These are phyloP conservation scores for Drosophila lini DNA, from an alignment of 1,140 invertebrate species.

Conservation along the genomic window DNA sequence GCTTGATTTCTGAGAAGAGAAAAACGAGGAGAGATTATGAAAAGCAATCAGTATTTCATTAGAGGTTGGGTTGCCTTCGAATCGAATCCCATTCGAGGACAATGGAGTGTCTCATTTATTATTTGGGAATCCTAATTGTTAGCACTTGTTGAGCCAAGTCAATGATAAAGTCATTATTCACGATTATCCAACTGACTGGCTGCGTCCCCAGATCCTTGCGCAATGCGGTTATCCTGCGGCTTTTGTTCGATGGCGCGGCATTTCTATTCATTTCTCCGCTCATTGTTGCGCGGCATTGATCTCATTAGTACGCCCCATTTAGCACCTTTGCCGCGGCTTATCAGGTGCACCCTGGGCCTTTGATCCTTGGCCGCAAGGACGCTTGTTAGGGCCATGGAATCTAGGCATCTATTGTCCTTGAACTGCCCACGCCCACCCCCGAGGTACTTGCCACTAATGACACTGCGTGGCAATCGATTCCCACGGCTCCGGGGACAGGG, in stretches of 20 bases:
- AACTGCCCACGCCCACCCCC: constrained; percentile 19
- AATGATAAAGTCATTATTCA: constrained; percentile 65
- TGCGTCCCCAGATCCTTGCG: constrained; percentile 11
- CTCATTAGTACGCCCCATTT: constrained; percentile 84
- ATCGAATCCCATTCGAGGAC: constrained; percentile 1
- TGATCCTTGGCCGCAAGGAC: constrained; percentile 40
- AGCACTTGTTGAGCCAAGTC: constrained; percentile 20
- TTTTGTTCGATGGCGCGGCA: constrained; percentile 40
- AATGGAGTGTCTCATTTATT: constrained; percentile 14
- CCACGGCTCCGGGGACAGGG: constrained; percentile 5
- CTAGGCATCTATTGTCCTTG: constrained; percentile 19
- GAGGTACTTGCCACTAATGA: constrained; percentile 46
- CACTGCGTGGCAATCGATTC: constrained; percentile 21
- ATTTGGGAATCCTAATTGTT: constrained; percentile 21
- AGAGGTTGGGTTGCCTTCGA: neutral
- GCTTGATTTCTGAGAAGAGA: constrained; percentile 1
- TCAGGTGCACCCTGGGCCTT: constrained; percentile 61
- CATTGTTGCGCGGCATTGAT: constrained; percentile 63
- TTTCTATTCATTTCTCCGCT: constrained; percentile 34
- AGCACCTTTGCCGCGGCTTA: constrained; percentile 71
- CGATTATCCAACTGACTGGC: constrained; percentile 32
- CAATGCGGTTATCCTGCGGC: constrained; percentile 17
- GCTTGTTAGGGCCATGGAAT: constrained; percentile 16
- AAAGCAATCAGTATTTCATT: constrained; percentile 1
- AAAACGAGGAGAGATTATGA: neutral